A percentile compares a stretch with the other conserved stretches of the same genome.
phyloP scores from a whole-genome alignment of 64 coral and sea anemone species.

The Stichodactyla mertensii region DNA sequence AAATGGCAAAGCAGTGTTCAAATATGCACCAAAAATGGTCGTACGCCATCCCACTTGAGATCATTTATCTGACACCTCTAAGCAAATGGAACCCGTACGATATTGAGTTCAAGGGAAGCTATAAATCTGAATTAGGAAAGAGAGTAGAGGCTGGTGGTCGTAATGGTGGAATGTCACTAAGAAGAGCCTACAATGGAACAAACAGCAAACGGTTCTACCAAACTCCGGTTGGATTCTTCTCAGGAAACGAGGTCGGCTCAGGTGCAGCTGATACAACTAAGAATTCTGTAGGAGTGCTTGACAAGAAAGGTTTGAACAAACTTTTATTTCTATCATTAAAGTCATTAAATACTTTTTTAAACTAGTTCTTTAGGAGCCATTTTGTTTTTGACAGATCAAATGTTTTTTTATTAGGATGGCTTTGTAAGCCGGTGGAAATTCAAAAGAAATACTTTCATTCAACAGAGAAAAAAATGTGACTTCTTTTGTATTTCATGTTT shows the following conservation, averaged over 20 bases:
- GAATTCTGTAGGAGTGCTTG: conserved; percentile 52
- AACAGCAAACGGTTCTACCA: conserved; percentile 74
- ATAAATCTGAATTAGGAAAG: conserved; percentile 14
- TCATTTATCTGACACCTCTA: conserved; percentile 64
- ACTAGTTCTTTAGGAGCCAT: too few species aligned
- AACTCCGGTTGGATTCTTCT: conserved; percentile 69
- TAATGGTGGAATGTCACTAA: conserved; percentile 48
- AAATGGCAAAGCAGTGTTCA: neutral
- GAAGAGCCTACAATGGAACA: conserved; percentile 70
- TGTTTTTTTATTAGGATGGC: too few species aligned
- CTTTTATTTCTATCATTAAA: neutral
- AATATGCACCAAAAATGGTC: conserved; percentile 40
- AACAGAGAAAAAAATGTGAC: too few species aligned
- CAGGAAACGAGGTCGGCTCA: conserved; percentile 50
- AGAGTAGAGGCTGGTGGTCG: conserved; percentile 50
- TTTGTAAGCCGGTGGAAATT: too few species aligned
- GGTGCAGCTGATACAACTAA: conserved; percentile 83
- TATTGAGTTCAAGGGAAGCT: conserved; percentile 52
- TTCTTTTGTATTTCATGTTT: too few species aligned
- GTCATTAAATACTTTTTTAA: neutral
- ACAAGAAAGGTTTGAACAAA: conserved; percentile 27
- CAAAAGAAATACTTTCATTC: too few species aligned
- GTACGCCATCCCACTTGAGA: conserved; percentile 74
- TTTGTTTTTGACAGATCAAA: too few species aligned
- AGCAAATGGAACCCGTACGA: conserved; percentile 82